phyloP scores from a whole-genome alignment of 2,797 vertebrate species.

The Gadopsis marmoratus region DNA sequence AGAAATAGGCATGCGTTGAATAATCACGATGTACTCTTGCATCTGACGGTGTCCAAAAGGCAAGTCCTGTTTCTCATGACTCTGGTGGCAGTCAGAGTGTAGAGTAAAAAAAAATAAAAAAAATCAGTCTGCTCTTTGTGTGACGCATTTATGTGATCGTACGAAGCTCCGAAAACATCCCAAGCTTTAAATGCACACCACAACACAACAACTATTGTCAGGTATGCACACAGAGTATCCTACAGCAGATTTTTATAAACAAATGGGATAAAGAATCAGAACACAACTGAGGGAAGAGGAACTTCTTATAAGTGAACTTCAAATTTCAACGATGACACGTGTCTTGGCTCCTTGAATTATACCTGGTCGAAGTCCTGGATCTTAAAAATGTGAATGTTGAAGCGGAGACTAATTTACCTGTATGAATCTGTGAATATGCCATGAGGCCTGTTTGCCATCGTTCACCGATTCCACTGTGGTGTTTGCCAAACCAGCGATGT shows the following conservation, averaged over 20 bases:
- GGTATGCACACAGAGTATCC: no score
- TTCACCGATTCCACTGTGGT: slow-evolving; percentile 96
- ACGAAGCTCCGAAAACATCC: no score
- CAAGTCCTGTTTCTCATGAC: neutral
- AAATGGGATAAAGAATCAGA: neutral
- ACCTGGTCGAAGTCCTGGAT: no score
- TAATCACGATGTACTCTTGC: neutral
- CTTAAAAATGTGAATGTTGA: neutral
- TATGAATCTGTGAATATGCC: slow-evolving; percentile 94
- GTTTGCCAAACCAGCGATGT: slow-evolving; percentile 91
- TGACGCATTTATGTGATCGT: no score
- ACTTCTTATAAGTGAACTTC: no score
- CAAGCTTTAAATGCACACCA: no score
- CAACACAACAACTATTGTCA: no score
- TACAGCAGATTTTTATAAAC: neutral
- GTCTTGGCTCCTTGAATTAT: neutral
- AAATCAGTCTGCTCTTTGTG: no score
- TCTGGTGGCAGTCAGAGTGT: no score
- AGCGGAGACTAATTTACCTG: slow-evolving; percentile 84
- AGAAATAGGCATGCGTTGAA: neutral
- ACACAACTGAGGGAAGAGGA: no score
- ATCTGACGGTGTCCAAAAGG: neutral
- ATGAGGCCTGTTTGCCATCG: slow-evolving; percentile 97
- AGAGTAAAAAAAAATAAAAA: no score
- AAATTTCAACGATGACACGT: no score